Evolutionary conservation across 2,113 vertebrate genomes (phyloP).

Genomic region (Nycticebus coucang): DNA sequence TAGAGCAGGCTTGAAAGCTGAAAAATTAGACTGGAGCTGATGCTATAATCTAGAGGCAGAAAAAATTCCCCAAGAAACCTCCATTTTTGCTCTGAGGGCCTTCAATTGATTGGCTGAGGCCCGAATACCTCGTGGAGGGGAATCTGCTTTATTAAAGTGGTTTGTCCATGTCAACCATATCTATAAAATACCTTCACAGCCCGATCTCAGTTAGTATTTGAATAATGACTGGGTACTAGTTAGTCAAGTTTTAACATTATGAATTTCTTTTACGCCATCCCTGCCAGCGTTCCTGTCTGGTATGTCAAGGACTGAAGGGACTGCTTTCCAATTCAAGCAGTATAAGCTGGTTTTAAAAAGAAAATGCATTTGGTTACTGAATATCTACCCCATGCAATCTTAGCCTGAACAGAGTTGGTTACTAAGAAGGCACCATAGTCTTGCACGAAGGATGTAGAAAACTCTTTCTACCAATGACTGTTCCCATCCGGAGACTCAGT

Average conservation of each 20-base stretch:
- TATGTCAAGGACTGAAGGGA: background rate
- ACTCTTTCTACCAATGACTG: background rate
- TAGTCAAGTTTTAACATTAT: background rate
- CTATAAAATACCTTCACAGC: background rate
- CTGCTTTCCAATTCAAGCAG: background rate
- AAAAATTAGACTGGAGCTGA: background rate
- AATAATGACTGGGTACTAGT: background rate
- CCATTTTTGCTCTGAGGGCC: background rate
- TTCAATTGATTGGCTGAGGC: background rate
- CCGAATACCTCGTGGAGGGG: background rate
- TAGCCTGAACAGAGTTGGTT: background rate
- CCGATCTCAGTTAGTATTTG: background rate
- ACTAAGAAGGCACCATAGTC: background rate
- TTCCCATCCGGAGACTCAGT: background rate
- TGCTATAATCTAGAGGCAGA: background rate
- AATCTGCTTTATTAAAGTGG: background rate
- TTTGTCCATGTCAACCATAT: background rate
- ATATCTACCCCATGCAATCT: background rate
- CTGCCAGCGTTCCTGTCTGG: background rate
- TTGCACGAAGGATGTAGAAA: background rate
- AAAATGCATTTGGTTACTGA: background rate
- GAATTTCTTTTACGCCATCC: background rate
- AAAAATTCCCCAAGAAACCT: background rate
- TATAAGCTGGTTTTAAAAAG: background rate
- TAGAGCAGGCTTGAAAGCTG: background rate